A percentile compares a stretch with the other conserved stretches of the same genome.
These are phyloP conservation scores for Siphamia tubifer DNA, from an alignment of 2,113 vertebrate species.

Conservation along the genomic window DNA sequence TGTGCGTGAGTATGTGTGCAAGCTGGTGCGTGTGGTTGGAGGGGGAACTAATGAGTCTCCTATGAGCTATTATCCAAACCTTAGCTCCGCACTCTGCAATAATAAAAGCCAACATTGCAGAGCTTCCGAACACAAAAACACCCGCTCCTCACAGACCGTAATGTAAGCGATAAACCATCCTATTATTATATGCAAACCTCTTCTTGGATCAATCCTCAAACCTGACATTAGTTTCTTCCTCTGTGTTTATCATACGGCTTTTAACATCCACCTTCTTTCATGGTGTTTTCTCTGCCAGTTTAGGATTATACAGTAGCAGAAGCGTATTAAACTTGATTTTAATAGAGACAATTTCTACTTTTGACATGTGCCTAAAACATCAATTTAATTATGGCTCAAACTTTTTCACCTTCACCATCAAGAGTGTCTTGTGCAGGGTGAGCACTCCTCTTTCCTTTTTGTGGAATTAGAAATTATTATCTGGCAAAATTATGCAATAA, in stretches of 20 bases:
- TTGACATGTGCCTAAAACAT: too few relatives aligned
- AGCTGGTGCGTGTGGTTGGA: constrained; percentile 5
- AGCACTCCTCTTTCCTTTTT: too few relatives aligned
- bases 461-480: too few relatives aligned
- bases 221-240: not conserved
- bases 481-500: too few relatives aligned
- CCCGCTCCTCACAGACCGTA: too few relatives aligned
- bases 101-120: constrained; percentile 57
- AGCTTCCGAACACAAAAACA: constrained; percentile 38
- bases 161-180: not conserved
- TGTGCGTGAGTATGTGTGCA: not conserved
- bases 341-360: too few relatives aligned
- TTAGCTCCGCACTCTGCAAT: constrained; percentile 54
- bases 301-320: too few relatives aligned
- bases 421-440: too few relatives aligned
- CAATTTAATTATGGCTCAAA: too few relatives aligned
- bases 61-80: constrained; percentile 68
- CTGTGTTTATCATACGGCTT: not conserved
- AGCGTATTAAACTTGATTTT: too few relatives aligned
- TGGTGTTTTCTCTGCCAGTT: too few relatives aligned
- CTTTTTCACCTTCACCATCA: too few relatives aligned
- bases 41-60: constrained; percentile 69
- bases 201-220: not conserved
- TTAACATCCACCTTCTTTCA: not conserved
- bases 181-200: not conserved